Conservation (phyloP, 2,797 vertebrate genomes). For the Champsocephalus gunnari region DNA sequence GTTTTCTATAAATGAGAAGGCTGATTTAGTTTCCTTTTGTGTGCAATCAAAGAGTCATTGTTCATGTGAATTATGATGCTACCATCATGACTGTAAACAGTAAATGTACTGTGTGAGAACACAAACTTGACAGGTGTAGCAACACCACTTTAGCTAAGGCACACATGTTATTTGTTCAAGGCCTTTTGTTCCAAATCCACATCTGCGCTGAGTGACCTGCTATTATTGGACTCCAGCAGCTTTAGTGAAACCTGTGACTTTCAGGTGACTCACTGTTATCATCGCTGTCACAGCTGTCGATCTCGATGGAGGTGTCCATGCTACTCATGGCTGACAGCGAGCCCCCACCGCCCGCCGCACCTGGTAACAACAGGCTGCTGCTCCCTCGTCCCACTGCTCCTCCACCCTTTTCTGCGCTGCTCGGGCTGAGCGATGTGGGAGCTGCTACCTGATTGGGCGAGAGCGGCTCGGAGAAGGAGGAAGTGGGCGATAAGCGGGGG, state of each 20-base stretch:
- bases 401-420: conserved; percentile 48
- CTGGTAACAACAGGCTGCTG: conserved; percentile 75
- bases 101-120: background rate
- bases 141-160: background rate
- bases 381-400: conserved; percentile 47
- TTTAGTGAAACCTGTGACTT: conserved; percentile 25
- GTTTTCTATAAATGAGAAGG: too few relatives aligned
- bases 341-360: conserved; percentile 73
- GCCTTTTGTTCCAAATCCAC: background rate
- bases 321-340: conserved; percentile 85
- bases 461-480: conserved; percentile 77
- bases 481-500: conserved; percentile 85
- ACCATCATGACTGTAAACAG: background rate
- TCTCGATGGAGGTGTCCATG: conserved; percentile 87
- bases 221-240: background rate
- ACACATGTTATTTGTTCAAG: background rate
- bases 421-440: conserved; percentile 63
- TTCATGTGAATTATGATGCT: background rate
- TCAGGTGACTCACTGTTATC: conserved; percentile 85
- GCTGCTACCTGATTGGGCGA: conserved; percentile 69
- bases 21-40: background rate
- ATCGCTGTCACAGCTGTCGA: conserved; percentile 88
- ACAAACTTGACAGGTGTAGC: too few relatives aligned
- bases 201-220: conserved; percentile 7
- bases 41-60: background rate